Conservation (phyloP, 1,140 invertebrate genomes). For the Apis dorsata region DNA sequence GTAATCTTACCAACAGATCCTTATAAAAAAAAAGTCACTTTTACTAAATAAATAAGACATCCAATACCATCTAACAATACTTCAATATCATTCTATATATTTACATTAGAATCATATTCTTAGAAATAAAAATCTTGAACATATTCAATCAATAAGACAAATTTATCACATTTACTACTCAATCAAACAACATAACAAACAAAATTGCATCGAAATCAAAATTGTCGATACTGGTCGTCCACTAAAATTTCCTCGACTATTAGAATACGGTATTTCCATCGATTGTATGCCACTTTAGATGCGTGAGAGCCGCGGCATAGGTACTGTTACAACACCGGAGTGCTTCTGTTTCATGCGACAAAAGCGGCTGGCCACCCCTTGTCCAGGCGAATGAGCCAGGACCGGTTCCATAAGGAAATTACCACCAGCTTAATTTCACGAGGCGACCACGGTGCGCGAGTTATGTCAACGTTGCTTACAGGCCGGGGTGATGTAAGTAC, state of each 20-base stretch:
- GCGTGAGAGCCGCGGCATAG: conserved; percentile 37
- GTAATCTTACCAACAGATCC: too few relatives aligned
- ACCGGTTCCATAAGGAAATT: conserved; percentile 47
- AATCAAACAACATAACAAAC: too few relatives aligned
- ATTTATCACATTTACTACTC: too few relatives aligned
- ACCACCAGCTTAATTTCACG: conserved; percentile 41
- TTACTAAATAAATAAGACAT: too few relatives aligned
- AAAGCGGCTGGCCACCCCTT: conserved; percentile 33
- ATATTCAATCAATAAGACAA: too few relatives aligned
- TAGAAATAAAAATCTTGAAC: too few relatives aligned
- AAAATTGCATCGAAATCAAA: too few relatives aligned
- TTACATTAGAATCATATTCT: too few relatives aligned
- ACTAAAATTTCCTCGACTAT: not conserved
- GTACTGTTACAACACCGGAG: conserved; percentile 38
- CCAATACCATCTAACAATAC: too few relatives aligned
- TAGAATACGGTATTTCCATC: not conserved
- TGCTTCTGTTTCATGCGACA: conserved; percentile 5
- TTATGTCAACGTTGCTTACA: conserved; percentile 23
- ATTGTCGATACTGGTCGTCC: too few relatives aligned
- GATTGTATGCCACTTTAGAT: conserved; percentile 20
- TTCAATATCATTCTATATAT: too few relatives aligned
- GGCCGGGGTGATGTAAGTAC: not conserved
- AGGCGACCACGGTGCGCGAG: conserved; percentile 4
- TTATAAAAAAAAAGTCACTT: too few relatives aligned
- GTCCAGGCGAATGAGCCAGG: conserved; percentile 19